Percentiles rank a stretch among this genome's conserved stretches.
Conservation (phyloP, 2,797 vertebrate genomes). For the Triplophysa yarkandensis region DNA sequence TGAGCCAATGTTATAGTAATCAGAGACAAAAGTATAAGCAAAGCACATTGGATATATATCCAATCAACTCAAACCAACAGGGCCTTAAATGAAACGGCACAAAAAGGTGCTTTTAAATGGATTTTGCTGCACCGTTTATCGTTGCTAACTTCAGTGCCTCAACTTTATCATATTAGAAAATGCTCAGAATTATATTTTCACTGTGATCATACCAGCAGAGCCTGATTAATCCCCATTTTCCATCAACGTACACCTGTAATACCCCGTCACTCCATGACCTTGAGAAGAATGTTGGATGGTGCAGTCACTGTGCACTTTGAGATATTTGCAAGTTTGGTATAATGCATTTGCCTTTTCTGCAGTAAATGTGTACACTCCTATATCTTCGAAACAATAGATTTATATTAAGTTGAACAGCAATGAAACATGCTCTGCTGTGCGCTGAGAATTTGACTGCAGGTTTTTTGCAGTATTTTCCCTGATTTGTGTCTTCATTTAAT, state of each 20-base stretch:
- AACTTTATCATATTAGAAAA: neutral
- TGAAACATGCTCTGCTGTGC: constrained; percentile 56
- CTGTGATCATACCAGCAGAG: constrained; percentile 16
- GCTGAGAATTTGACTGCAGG: constrained; percentile 55
- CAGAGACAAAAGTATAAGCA: neutral
- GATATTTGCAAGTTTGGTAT: neutral
- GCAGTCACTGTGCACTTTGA: neutral
- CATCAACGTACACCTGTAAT: neutral
- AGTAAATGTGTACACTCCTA: constrained; percentile 14
- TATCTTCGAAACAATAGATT: constrained; percentile 53
- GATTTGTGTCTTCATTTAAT: neutral
- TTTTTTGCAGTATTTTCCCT: constrained; percentile 41
- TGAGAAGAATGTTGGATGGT: neutral
- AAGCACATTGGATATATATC: constrained; percentile 15
- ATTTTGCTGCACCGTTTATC: neutral
- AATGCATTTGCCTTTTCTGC: constrained; percentile 4
- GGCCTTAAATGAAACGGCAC: neutral
- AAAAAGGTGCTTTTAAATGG: neutral
- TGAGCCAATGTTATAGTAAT: constrained; percentile 11
- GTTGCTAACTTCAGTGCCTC: constrained; percentile 12
- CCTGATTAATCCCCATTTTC: neutral
- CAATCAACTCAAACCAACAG: neutral
- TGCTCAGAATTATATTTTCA: constrained; percentile 9
- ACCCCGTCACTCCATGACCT: neutral
- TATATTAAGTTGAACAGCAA: constrained; percentile 68